Evolutionary conservation across 2,113 vertebrate species (phyloP).

Genomic region (Tachuris rubrigastra): DNA sequence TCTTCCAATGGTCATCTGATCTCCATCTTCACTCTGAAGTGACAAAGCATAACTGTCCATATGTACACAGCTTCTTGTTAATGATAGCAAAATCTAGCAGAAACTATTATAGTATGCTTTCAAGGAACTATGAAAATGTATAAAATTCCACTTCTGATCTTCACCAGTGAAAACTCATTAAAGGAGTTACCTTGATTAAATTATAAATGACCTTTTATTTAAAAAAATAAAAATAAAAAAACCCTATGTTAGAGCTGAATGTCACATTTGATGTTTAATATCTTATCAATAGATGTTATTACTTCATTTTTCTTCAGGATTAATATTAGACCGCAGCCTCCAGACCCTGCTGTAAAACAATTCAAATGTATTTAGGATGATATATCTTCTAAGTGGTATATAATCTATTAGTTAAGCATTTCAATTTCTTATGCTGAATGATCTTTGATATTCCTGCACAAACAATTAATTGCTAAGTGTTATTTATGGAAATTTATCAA

Average conservation of each 20-base stretch:
- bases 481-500: background rate
- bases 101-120: background rate
- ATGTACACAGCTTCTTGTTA: background rate
- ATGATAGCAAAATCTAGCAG: background rate
- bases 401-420: background rate
- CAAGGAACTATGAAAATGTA: background rate
- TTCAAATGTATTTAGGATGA: background rate
- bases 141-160: background rate
- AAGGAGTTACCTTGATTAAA: background rate
- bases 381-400: background rate
- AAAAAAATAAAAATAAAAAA: background rate
- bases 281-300: background rate
- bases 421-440: background rate
- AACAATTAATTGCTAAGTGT: background rate
- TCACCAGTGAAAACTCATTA: background rate
- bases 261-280: background rate
- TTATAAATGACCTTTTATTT: accelerated
- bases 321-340: background rate
- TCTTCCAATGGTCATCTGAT: background rate
- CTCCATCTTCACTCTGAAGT: background rate
- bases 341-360: background rate
- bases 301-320: background rate
- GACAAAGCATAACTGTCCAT: background rate
- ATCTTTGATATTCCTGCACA: background rate
- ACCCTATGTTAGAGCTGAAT: background rate